phyloP scores from a whole-genome alignment of 2,113 vertebrate species.

The Terrapene triunguis region DNA sequence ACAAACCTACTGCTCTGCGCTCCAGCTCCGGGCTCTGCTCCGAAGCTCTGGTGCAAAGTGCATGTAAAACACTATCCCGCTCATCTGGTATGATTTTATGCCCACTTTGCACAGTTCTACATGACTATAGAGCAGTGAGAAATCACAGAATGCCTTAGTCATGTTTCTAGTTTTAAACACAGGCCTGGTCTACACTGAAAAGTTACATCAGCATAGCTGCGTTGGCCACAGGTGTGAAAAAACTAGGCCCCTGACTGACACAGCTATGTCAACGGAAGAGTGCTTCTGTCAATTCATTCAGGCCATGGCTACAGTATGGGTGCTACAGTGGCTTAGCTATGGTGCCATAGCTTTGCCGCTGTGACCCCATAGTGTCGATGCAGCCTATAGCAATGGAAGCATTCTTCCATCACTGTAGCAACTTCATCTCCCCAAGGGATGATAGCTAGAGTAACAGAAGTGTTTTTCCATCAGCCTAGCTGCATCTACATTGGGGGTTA shows the following conservation, averaged over 20 bases:
- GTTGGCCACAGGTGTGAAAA: neutral
- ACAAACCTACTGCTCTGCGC: too few species aligned
- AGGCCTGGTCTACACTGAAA: neutral
- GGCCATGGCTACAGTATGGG: neutral
- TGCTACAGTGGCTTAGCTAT: neutral
- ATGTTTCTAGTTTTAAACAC: neutral
- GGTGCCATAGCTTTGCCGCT: neutral
- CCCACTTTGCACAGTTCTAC: slow-evolving; percentile 14
- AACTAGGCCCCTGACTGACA: neutral
- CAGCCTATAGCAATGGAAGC: neutral
- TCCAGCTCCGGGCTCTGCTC: too few species aligned
- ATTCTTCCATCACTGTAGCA: too few species aligned
- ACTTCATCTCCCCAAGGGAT: too few species aligned
- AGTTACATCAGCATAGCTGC: too few species aligned
- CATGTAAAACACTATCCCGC: slow-evolving; percentile 49
- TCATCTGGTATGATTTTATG: slow-evolving; percentile 30
- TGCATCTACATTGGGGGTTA: neutral
- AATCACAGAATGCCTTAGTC: neutral
- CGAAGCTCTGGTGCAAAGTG: slow-evolving; percentile 12
- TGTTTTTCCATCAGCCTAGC: neutral
- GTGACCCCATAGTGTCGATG: neutral
- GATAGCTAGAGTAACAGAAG: neutral
- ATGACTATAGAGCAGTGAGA: neutral
- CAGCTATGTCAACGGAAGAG: neutral
- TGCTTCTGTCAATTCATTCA: neutral